These are phyloP conservation scores for Macquaria ambigua DNA, from an alignment of 2,113 vertebrate species.

Conservation along the genomic window DNA sequence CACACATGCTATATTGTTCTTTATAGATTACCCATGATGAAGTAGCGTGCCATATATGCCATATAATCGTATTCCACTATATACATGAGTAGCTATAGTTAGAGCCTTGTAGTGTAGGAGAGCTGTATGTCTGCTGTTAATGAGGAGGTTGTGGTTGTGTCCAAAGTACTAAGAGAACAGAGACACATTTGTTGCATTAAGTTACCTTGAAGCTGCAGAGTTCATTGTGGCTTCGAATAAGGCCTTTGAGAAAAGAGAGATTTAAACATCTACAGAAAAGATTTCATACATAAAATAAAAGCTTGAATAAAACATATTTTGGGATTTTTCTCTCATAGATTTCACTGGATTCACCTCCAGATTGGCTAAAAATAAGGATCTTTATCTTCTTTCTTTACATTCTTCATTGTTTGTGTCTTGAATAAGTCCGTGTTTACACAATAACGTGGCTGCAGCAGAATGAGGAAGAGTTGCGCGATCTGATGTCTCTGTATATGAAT, in stretches of 20 bases:
- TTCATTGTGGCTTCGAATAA: slow-evolving; percentile 19
- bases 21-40: slow-evolving; percentile 54
- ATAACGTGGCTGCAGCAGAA: slow-evolving; percentile 16
- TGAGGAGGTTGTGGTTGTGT: slow-evolving; percentile 45
- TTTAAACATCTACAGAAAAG: slow-evolving; percentile 15
- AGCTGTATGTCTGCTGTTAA: slow-evolving; percentile 4
- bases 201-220: not conserved
- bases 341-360: slow-evolving; percentile 19
- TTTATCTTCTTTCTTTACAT: slow-evolving; percentile 66
- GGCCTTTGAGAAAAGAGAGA: slow-evolving; percentile 3
- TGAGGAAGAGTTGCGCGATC: slow-evolving; percentile 24
- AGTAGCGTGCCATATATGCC: slow-evolving; percentile 47
- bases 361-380: slow-evolving; percentile 37
- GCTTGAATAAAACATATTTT: slow-evolving; percentile 18
- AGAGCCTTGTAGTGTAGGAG: slow-evolving; percentile 15
- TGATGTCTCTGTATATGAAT: slow-evolving; percentile 27
- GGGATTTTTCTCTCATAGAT: slow-evolving; percentile 28
- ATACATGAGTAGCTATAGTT: slow-evolving; percentile 43
- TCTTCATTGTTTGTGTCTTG: slow-evolving; percentile 65
- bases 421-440: slow-evolving; percentile 38
- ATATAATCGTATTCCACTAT: slow-evolving; percentile 43
- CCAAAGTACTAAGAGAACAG: slow-evolving; percentile 7
- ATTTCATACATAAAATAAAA: slow-evolving; percentile 21
- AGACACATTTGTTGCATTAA: not conserved
- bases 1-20: slow-evolving; percentile 52